These are phyloP conservation scores for Dallia pectoralis DNA, from an alignment of 2,797 vertebrate species.

Conservation along the genomic window DNA sequence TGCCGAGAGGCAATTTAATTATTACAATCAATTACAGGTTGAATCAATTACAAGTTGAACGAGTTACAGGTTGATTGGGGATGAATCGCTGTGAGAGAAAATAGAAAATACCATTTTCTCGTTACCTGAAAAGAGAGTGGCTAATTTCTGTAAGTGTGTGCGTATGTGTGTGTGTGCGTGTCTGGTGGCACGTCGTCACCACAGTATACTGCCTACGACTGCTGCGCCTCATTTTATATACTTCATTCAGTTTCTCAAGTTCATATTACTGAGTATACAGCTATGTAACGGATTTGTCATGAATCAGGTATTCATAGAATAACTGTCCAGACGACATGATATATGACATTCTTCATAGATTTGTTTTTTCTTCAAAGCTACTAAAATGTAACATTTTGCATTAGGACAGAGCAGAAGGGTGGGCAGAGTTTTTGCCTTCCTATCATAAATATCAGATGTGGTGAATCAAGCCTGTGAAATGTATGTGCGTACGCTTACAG, in stretches of 20 bases:
- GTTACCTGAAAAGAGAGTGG: slow-evolving; percentile 21
- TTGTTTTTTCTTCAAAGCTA: slow-evolving; percentile 43
- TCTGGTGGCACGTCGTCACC: too few relatives aligned
- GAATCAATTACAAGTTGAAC: slow-evolving; percentile 40
- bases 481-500: slow-evolving; percentile 50
- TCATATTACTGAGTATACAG: background rate
- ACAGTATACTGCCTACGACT: too few relatives aligned
- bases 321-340: slow-evolving; percentile 65
- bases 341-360: slow-evolving; percentile 36
- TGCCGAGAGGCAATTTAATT: slow-evolving; percentile 65
- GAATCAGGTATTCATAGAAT: slow-evolving; percentile 51
- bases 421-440: slow-evolving; percentile 28
- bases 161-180: background rate
- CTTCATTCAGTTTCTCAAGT: background rate
- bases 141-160: background rate
- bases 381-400: slow-evolving; percentile 39
- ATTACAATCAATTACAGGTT: slow-evolving; percentile 67
- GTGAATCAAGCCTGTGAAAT: slow-evolving; percentile 41
- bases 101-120: slow-evolving; percentile 54
- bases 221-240: background rate
- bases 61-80: slow-evolving; percentile 65
- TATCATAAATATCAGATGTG: slow-evolving; percentile 36
- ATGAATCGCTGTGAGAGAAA: slow-evolving; percentile 48
- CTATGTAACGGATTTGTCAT: slow-evolving; percentile 52
- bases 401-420: slow-evolving; percentile 14